Evolutionary conservation across 2,797 vertebrate species (phyloP), one percentile per base, ranked within the genome.

Genomic region (Sebastes jordani): DNA sequence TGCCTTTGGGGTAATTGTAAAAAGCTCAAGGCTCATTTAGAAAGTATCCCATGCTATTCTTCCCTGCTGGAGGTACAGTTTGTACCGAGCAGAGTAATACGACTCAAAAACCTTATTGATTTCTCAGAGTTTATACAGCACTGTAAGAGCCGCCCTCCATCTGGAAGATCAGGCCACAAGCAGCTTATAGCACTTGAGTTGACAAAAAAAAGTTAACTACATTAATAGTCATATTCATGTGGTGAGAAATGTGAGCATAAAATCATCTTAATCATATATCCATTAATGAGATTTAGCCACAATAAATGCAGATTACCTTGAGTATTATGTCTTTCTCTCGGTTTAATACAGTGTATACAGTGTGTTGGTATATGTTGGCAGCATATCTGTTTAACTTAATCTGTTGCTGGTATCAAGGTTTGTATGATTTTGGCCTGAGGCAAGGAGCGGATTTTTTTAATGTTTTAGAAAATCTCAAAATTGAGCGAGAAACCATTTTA

Each of bases 51-150:
- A 13, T 70, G 25, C 59, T 54, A 36, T 32, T 84, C 54, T 56
- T 80, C 75, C 58, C 36, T 56, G 76, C 64, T 66, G 70, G 29
- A 71, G 73, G 65, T 60, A 59, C 23, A 62, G 62, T 85, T 84
- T 86, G 64, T 52, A 62, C 60, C 60, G 67, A 81, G 60, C 4
- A 30, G 18, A 70, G 20, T 46, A 79, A 80, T 54, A 63, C 16
- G 22, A 65, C 64, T 74, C 32, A 72, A 75, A 87, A 80, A 66
- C 34, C n/a, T 36, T 78, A 82, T 81, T 87, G 83, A 90, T 86
- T 89, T 85, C 46, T 52, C 25, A 22, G 68, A 77, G 64, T 63
- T 60, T 72, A 52, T 25, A n/a, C 42, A 70, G 58, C 62, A 74
- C 74, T 75, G 78, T 23, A 32, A 65, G 78, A 69, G 25, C 23